Percentiles rank a stretch among this genome's conserved stretches.
These are phyloP conservation scores for Conops quadrifasciatus DNA, from an alignment of 2,888 invertebrate genomes.

Conservation along the genomic window DNA sequence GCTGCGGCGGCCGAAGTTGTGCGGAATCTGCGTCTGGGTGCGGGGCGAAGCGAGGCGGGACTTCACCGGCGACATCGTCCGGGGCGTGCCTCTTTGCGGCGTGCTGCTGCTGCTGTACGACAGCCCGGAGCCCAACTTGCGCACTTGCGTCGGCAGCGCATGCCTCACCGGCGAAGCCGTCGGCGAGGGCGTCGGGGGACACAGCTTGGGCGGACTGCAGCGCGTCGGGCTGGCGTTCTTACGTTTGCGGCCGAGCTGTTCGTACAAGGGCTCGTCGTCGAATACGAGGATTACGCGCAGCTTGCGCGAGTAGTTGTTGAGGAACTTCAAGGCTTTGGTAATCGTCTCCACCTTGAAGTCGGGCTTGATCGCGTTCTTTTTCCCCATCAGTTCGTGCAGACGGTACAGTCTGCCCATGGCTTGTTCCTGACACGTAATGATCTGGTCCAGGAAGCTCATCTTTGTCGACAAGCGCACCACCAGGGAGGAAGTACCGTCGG, in stretches of 20 bases:
- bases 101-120: background rate
- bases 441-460: constrained; percentile 35
- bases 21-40: constrained; percentile 32
- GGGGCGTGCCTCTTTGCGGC: constrained; percentile 16
- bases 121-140: background rate
- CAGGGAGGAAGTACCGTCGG: constrained; percentile 38
- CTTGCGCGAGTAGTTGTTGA: constrained; percentile 40
- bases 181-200: background rate
- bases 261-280: constrained; percentile 38
- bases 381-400: constrained; percentile 32
- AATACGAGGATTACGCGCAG: constrained; percentile 43
- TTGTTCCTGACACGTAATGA: constrained; percentile 31
- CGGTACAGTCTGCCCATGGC: constrained; percentile 40
- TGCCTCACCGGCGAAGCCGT: background rate
- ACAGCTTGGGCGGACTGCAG: background rate
- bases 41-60: constrained; percentile 13
- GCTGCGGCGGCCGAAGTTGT: constrained; percentile 27
- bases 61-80: constrained; percentile 23
- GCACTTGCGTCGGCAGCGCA: background rate
- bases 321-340: constrained; percentile 41
- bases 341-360: constrained; percentile 43
- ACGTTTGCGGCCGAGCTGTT: constrained; percentile 27
- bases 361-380: constrained; percentile 23
- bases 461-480: constrained; percentile 41
- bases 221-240: constrained; percentile 27